A percentile compares a stretch with the other conserved stretches of the same genome.
These are phyloP conservation scores for Pantala flavescens DNA, from an alignment of 1,140 invertebrate genomes.

Conservation along the genomic window DNA sequence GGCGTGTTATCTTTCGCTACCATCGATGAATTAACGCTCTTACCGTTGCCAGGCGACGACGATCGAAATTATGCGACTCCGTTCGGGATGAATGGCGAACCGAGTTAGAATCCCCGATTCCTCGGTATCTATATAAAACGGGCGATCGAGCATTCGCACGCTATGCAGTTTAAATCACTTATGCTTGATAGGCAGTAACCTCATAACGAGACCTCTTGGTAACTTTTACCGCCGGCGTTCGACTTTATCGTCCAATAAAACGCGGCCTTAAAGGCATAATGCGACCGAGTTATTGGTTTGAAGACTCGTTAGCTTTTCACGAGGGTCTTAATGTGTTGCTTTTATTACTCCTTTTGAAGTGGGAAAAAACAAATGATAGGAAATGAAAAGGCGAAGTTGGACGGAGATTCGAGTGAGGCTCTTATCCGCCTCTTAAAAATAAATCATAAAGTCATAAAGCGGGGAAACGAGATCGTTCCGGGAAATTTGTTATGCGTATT, in stretches of 20 bases:
- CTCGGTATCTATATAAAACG: neutral
- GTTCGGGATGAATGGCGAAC: too few relatives aligned
- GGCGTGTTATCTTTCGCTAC: too few relatives aligned
- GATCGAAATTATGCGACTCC: too few relatives aligned
- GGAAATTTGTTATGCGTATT: neutral
- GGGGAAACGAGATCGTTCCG: neutral
- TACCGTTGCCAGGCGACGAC: too few relatives aligned
- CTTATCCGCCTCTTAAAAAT: neutral
- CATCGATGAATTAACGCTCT: too few relatives aligned
- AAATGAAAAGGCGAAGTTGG: neutral
- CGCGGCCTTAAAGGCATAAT: neutral
- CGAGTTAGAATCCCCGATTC: too few relatives aligned
- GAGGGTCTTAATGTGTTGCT: constrained; percentile 1
- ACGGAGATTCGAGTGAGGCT: neutral
- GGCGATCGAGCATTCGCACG: neutral
- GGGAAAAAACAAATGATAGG: neutral
- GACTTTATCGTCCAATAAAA: constrained; percentile 10
- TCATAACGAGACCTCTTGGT: constrained; percentile 8
- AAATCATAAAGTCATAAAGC: neutral
- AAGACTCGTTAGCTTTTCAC: constrained; percentile 9
- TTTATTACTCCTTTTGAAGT: constrained; percentile 5
- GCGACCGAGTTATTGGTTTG: neutral
- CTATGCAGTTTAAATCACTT: neutral
- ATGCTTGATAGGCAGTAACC: neutral
- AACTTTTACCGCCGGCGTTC: neutral